These are phyloP conservation scores for Chrysochloris asiatica DNA, from an alignment of 2,113 vertebrate species.

Conservation along the genomic window DNA sequence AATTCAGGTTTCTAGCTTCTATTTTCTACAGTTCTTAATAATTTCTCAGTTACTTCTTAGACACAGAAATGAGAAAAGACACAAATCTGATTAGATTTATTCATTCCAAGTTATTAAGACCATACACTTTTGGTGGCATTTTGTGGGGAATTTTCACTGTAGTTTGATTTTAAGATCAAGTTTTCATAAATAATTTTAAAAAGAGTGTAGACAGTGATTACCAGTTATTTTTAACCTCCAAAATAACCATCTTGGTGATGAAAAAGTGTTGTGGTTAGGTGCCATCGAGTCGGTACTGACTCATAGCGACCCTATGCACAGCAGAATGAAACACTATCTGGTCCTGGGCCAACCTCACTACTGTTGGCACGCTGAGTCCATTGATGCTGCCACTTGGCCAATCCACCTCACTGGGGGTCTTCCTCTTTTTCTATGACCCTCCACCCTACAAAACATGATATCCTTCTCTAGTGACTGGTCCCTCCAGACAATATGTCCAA, in stretches of 20 bases:
- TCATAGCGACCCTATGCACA: no score
- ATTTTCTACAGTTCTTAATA: background rate
- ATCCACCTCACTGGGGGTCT: no score
- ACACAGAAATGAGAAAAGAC: background rate
- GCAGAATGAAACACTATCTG: no score
- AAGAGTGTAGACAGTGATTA: background rate
- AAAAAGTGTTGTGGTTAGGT: no score
- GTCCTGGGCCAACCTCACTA: no score
- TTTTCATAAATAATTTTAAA: background rate
- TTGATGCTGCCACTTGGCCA: no score
- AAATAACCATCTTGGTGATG: background rate
- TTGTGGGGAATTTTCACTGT: background rate
- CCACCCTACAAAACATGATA: no score
- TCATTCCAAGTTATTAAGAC: background rate
- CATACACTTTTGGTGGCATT: background rate
- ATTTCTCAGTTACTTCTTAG: background rate
- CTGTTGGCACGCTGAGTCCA: no score
- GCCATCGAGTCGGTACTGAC: no score
- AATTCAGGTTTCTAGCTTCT: background rate
- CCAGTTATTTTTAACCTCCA: background rate
- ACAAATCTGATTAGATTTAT: background rate
- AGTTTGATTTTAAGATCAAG: background rate
- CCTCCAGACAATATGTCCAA: no score
- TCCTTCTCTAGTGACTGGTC: no score
- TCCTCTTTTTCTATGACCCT: no score